Conservation (phyloP, 1,140 invertebrate genomes). For the Akabosia matsudoensis region DNA sequence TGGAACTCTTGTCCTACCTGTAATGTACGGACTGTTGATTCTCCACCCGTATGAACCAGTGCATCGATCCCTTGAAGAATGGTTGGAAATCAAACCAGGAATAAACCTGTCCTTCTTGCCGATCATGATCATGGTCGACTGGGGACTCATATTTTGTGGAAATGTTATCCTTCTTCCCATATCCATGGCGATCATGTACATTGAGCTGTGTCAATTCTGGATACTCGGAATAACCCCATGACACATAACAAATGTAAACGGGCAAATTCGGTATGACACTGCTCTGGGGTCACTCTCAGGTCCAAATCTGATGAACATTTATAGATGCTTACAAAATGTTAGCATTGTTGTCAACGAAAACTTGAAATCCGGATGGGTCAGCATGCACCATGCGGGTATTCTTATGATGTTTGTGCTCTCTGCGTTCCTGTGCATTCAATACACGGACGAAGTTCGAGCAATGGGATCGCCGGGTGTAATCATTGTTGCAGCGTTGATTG, state of each 20-base stretch:
- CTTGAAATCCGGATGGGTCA: background rate
- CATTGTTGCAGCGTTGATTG: background rate
- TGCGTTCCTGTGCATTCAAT: background rate
- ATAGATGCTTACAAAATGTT: background rate
- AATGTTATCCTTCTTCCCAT: background rate
- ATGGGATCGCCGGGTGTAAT: background rate
- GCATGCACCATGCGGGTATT: background rate
- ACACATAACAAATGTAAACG: background rate
- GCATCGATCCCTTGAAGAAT: background rate
- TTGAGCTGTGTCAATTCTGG: background rate
- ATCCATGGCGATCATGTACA: background rate
- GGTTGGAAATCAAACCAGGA: background rate
- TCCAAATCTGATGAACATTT: background rate
- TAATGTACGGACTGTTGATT: background rate
- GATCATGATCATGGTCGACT: background rate
- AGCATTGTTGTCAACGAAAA: background rate
- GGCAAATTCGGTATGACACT: background rate
- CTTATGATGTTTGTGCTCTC: background rate
- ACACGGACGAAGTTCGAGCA: background rate
- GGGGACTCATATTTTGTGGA: background rate
- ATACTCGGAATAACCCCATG: background rate
- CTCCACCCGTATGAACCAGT: background rate
- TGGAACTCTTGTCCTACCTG: background rate
- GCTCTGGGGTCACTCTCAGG: background rate
- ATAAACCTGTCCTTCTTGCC: background rate